phyloP scores from a whole-genome alignment of 92 coral and sea anemone species.

The Porites lobata region DNA sequence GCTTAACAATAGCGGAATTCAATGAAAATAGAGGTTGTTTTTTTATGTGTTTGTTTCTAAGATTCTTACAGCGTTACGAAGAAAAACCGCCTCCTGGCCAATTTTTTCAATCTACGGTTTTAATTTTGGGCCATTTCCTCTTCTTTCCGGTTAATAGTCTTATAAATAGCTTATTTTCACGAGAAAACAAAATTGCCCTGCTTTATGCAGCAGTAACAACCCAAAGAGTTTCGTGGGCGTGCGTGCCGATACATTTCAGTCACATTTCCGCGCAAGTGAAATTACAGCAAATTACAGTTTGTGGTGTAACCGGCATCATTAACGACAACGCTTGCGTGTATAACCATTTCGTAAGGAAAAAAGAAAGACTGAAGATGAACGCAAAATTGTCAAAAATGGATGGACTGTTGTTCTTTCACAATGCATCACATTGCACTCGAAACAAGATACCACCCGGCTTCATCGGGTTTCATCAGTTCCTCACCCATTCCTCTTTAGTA shows the following conservation, averaged over 20 bases:
- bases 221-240: background rate
- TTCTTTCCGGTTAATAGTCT: constrained; percentile 26
- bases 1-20: background rate
- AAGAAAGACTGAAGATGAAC: background rate
- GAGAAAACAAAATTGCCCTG: background rate
- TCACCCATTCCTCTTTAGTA: no score
- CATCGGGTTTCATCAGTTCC: no score
- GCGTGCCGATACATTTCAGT: background rate
- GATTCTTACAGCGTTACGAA: constrained; percentile 12
- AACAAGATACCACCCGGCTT: no score
- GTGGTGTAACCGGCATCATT: background rate
- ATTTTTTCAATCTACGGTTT: background rate
- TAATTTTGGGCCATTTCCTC: constrained; percentile 6
- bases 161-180: background rate
- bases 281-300: background rate
- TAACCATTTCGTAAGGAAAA: background rate
- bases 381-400: background rate
- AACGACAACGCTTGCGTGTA: background rate
- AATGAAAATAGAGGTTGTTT: background rate
- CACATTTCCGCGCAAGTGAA: background rate
- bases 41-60: background rate
- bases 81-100: background rate
- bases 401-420: no score
- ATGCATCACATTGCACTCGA: no score
- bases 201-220: background rate